Base-by-base conservation (phyloP, 2,888 invertebrate genomes). In the Lithophane ornitopus region DNA sequence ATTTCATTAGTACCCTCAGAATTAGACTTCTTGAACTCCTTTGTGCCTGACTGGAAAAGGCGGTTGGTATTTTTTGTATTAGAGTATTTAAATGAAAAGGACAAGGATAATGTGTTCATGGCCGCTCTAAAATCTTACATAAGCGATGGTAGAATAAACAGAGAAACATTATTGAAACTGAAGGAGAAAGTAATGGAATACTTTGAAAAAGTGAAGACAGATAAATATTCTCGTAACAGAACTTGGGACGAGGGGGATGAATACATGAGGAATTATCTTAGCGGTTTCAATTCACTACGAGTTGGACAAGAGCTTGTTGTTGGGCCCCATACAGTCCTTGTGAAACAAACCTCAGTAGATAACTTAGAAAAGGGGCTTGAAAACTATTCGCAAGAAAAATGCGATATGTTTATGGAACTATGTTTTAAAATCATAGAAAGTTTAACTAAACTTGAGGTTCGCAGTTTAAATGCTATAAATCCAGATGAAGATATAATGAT, bases 401-500 rank as follows among this genome's bases (percentile, higher is more conserved):
- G 85, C 28, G 85, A 84, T 58, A n/a, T 66, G 12, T 85, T 84
- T 26, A 76, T 76, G 61, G 56, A 78, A 26, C 52, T 86, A 16
- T 76, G 82, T 46, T 72, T 84, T 41, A 79, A 71, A 72, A 74
- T 84, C 41, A 85, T 84, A 58, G 71, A 59, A 72, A 26, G 3
- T 41, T 58, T 85, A 34, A 70, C 44, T 41, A 61, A n/a, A 26
- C 1, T 11, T 2, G 82, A 85, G 6, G 56, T 85, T 34, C 6
- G 12, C 11, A 44, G 52, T 44, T 61, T 84, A 54, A 71, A 41
- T 52, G 66, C 66, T 28, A 65, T 85, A 9, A 85, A 85, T 74
- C 86, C 82, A 16, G 85, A 85, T 65, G 85, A 80, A 76, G 85
- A 85, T 74, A 44, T 86, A 34, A 56, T 85, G 28, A 66, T 82